Base-by-base conservation (phyloP, 1,140 invertebrate genomes). In the Vollenhovia emeryi region DNA sequence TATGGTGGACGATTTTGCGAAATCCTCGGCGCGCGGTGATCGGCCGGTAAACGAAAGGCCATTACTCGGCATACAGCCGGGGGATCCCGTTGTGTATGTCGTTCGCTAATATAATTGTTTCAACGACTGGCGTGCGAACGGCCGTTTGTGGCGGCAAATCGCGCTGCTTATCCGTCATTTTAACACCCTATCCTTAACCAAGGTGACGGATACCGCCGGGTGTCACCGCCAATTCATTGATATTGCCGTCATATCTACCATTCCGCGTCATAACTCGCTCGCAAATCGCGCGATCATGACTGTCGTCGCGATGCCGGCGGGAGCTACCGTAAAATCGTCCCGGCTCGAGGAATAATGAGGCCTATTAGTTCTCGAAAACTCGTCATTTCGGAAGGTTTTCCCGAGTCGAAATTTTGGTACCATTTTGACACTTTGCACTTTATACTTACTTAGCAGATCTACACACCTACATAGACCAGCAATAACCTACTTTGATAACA, bases 221-320 rank as follows among this genome's bases (percentile, higher is more conserved):
- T 91, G 89, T 91, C 85, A 91, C 90, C 91, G 89, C 89, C 89
- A 91, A 91, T 91, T 91, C 87, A 87, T 91, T 91, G 89, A 91
- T n/a, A n/a, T 90, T 82, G 88, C 85, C 69, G 85, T 87, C 75
- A 91, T 91, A 87, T 90, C 83, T 83, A 43, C 80, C 40, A 71
- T 89, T 84, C 73, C 74, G 43, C 52, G 60, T 59, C 50, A 75
- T 88, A 86, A 89, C 66, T 88, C 75, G 86, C 74, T 68, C 57
- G 71, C 57, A 60, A 68, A 86, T 86, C 85, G 73, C 69, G 73
- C 36, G 78, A 82, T 80, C 50, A 80, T 80, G 78, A 80, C 18
- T 21, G 36, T 57, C 76, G 48, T 80, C 57, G 78, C 36, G 24
- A 69, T 80, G 45, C 48, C 57, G n/a, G 18, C 50, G 9, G 45